Evolutionary conservation across 2,797 vertebrate genomes (phyloP), one percentile per base, ranked within the genome.

Genomic region (Melanotaenia parkinsoni): DNA sequence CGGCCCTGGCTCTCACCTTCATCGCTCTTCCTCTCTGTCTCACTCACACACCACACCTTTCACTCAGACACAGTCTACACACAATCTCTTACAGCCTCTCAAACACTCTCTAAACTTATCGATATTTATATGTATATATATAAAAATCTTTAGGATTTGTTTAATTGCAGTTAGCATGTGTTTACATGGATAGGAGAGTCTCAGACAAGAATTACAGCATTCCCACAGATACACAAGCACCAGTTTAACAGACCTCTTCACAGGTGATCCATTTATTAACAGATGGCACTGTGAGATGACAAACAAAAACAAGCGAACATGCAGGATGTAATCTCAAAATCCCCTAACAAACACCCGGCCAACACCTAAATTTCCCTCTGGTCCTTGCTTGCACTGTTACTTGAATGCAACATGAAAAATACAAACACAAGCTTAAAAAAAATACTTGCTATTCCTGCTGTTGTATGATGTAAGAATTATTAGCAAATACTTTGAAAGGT

Each of bases 241-340:
- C 4, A 54, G 72, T 69, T 62, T 59, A 56, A 20, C 32, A 58
- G 62, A 53, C 77, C 63, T 24, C 38, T 28, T 78, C 80, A 77
- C 80, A 87, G 82, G 85, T 87, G 85, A 88, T 70, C 86, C 77
- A 81, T 83, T 85, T 77, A 79, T 83, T 74, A 88, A 60, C 89
- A 91, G 83, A 86, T 88, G 85, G 86, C 71, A 53, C 8, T 61
- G 70, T 76, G 67, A 76, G 58, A 76, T 56, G 60, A 63, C 74
- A 77, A 66, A 81, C 74, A 83, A 50, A 65, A 60, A 54, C 61
- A 76, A 9, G 32, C 22, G 59, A 53, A 78, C 74, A 74, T 35
- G 33, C 37, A 54, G 30, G 28, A 77, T 66, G 4, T 14, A 77
- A 81, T 75, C 66, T 56, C 45, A 26, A 51, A 24, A 58, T 60